Base-by-base conservation (phyloP, 35 echinoderm and acorn worm species). In the Ophioderma brevispina region DNA sequence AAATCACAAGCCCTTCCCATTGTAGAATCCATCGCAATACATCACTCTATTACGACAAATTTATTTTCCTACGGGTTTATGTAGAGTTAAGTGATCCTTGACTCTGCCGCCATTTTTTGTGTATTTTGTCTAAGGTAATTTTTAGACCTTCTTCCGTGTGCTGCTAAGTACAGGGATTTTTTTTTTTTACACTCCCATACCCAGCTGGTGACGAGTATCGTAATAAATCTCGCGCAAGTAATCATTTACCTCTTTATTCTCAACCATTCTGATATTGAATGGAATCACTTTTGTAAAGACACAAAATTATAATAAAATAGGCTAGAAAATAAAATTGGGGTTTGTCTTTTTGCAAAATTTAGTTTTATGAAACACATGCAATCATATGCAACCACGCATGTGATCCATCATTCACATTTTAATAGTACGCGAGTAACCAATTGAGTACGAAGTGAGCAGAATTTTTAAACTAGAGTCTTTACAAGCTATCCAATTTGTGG, bases 1-100 rank as follows among this genome's bases (percentile, higher is more conserved):
- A 92, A 32, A 85, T 95, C 89, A 1, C n/a, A n/a, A n/a, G n/a
- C n/a, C 64, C 80, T 75, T 95, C 32, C 89, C 85, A 92, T 39
- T 87, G 82, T 14, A 82, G 77, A 70, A 39, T 95, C 94, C 33
- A 96, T 92, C 15, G 78, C 82, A 49, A 39, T 19, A 96, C 91
- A 86, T 46, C 17, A 96, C 94, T n/a, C 63, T 36, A 42, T 92
- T 96, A 0, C 90, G 52, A 33, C 42, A 30, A 90, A 96, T 90
- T 4, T 37, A n/a, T 85, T 76, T 89, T 37, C 85, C 23, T 13
- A 79, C 41, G 0, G 89, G 89, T 85, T 91, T 91, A 63, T 91
- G 89, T 32, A 85, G 39, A 25, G 81, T 91, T 91, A 85, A 8
- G 89, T 91, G 80, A n/a, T n/a, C 55, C 59, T 78, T 85, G 89